Base-by-base conservation (phyloP, 2,113 vertebrate genomes). In the Helogale parvula region DNA sequence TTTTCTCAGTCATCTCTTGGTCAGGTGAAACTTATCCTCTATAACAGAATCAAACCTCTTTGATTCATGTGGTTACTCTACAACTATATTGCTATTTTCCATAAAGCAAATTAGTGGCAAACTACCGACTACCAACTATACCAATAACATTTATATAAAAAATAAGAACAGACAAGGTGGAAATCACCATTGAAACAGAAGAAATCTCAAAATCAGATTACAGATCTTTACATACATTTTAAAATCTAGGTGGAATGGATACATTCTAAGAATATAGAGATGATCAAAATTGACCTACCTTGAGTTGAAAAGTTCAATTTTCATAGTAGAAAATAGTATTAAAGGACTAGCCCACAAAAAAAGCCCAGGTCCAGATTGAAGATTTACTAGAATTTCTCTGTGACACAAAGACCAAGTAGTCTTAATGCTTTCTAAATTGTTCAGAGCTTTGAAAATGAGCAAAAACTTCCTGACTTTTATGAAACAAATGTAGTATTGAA, bases 51-150 rank as follows among this genome's bases (percentile, higher is more conserved):
- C 86, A 66, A 87, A 41, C 15, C 60, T n/a, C 3, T 82, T 88
- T 15, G 47, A 76, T 45, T 60, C 83, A 80, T 71, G 92, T 86
- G 80, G 21, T 80, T 88, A 79, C 83, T 54, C 27, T 91, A 93
- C 82, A 96, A 54, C 15, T 93, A 54, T 57, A 1, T 33, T 76
- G n/a, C 19, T 33, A 41, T 66, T 88, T 94, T 88, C n/a, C 35
- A 93, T 82, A 95, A 90, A 76, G 45, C 63, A 88, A 87, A 84
- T 65, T 87, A 87, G 33, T 69, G 21, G 19, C 31, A n/a, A 92
- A 85, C 81, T 94, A 63, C 27, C 31, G 95, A 57, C 7, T 69
- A 60, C 57, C 57, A 60, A 23, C 19, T 60, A 60, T 23, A 60
- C 57, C 57, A 60, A 60, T 23, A 60, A 17, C 41, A 63, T 23